Conservation (phyloP, 2,888 invertebrate species). For the Acrobasis repandana region DNA sequence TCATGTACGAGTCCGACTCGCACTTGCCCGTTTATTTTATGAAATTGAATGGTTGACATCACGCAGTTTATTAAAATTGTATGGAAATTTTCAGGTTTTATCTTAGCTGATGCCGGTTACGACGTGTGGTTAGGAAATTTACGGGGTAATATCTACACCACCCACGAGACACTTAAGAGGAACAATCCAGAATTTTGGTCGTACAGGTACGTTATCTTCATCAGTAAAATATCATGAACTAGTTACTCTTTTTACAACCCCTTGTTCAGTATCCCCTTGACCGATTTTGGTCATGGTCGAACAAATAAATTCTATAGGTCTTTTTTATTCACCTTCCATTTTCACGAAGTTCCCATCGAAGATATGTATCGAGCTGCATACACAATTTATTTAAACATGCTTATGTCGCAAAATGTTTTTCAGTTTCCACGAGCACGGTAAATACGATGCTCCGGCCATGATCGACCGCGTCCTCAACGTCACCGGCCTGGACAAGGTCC, state of each 20-base stretch:
- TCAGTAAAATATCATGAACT: too few relatives aligned
- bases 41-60: too few relatives aligned
- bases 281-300: too few relatives aligned
- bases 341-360: too few relatives aligned
- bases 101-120: constrained; percentile 82
- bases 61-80: too few relatives aligned
- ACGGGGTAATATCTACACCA: constrained; percentile 74
- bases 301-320: too few relatives aligned
- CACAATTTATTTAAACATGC: background rate
- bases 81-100: constrained; percentile 59
- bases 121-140: constrained; percentile 84
- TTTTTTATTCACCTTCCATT: too few relatives aligned
- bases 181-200: constrained; percentile 78
- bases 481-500: constrained; percentile 61
- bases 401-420: constrained; percentile 30
- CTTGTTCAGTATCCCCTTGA: too few relatives aligned
- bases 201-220: constrained; percentile 66
- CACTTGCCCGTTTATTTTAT: too few relatives aligned
- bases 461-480: constrained; percentile 75
- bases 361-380: background rate
- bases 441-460: constrained; percentile 81
- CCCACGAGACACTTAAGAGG: constrained; percentile 66
- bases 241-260: too few relatives aligned
- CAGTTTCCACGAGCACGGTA: constrained; percentile 84
- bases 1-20: too few relatives aligned